Evolutionary conservation across 1,140 invertebrate genomes (phyloP), one percentile per base, ranked within the genome.

Genomic region (Globodera rostochiensis): DNA sequence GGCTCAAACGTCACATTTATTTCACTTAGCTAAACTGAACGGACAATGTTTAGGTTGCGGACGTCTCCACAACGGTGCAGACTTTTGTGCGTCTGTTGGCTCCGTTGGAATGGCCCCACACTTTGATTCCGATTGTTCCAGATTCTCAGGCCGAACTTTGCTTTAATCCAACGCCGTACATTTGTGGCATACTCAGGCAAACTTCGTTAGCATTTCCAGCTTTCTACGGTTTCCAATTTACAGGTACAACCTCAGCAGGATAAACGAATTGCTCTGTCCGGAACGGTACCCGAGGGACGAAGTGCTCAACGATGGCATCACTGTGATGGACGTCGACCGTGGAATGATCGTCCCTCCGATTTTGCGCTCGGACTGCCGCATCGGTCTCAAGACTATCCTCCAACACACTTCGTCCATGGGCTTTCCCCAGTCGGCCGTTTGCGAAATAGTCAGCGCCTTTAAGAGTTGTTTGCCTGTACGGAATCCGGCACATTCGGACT

Each of bases 141-240:
- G 84, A 85, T 69, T 84, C 83, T 11, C 83, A 85, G 50, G 47
- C 74, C 36, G 83, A 86, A 66, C 85, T 87, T 73, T 84, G 85
- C 67, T 74, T 77, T 50, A 84, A 84, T 69, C 85, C 83, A 11
- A 86, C 82, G 19, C 84, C 84, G 69, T 84, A 87, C 71, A 84
- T 84, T 80, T 84, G 83, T 66, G 84, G 84, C 21, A 87, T 84
- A 69, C 71, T 84, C 45, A 86, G 84, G 74, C 83, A 78, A 8
- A 47, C 47, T 77, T 49, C 0, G 53, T 21, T 36, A 15, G 13
- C 0, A 4, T 25, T 1, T 53, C 45, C 9, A 8, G 19, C 11
- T 79, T n/a, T 45, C 46, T 19, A 50, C 19, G 36, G 6, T 6
- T 74, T 45, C 7, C 6, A 80, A 13, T 84, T 77, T 84, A 19